Conservation (phyloP, 2,888 invertebrate genomes). For the Drosophila monieri region DNA sequence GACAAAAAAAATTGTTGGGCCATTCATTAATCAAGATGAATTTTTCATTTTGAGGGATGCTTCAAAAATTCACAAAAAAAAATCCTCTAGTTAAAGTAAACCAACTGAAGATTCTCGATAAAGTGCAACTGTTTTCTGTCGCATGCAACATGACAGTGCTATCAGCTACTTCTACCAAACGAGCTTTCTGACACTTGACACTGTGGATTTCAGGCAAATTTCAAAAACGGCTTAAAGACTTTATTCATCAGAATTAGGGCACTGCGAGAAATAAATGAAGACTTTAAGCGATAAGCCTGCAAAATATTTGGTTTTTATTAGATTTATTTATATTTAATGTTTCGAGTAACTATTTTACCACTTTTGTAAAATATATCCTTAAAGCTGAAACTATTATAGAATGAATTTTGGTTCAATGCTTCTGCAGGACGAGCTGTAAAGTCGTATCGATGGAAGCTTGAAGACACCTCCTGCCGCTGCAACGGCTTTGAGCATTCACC, state of each 20-base stretch:
- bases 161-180: conserved; percentile 16
- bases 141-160: conserved; percentile 39
- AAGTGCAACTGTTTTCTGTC: conserved; percentile 46
- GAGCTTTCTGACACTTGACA: conserved; percentile 31
- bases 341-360: not conserved
- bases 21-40: conserved; percentile 46
- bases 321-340: not conserved
- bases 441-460: conserved; percentile 42
- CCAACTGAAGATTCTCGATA: conserved; percentile 1
- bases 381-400: not conserved
- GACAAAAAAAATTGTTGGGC: conserved; percentile 13
- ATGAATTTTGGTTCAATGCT: not conserved
- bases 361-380: not conserved
- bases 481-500: conserved; percentile 24
- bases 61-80: conserved; percentile 9
- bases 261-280: not conserved
- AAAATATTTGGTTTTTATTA: not conserved
- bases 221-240: conserved; percentile 41
- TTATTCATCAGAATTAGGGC: conserved; percentile 49
- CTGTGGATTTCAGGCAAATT: conserved; percentile 44
- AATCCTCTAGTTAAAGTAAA: not conserved
- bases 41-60: conserved; percentile 14
- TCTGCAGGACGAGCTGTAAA: conserved; percentile 27
- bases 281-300: not conserved
- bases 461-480: conserved; percentile 35